These are phyloP conservation scores for Gobiocypris rarus DNA, from an alignment of 2,113 vertebrate species.

Conservation along the genomic window DNA sequence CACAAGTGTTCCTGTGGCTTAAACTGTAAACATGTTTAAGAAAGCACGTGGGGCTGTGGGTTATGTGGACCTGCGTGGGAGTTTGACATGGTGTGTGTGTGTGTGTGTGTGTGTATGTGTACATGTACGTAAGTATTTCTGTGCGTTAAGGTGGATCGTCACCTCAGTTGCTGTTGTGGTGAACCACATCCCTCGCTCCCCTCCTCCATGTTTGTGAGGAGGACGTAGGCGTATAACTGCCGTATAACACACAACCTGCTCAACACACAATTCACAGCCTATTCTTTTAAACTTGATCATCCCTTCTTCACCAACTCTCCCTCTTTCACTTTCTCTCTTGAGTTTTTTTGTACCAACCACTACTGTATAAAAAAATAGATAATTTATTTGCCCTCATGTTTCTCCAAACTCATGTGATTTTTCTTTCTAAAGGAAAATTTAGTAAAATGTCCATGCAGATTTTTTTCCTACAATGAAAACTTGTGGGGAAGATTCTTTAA, in stretches of 20 bases:
- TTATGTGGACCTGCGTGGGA: constrained; percentile 39
- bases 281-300: constrained; percentile 26
- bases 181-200: constrained; percentile 43
- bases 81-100: constrained; percentile 20
- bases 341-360: not conserved
- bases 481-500: not conserved
- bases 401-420: not conserved
- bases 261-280: constrained; percentile 21
- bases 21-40: constrained; percentile 38
- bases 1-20: constrained; percentile 35
- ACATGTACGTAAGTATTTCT: constrained; percentile 2
- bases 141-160: constrained; percentile 34
- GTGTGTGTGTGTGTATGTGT: constrained; percentile 7
- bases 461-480: not conserved
- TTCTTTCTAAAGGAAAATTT: not conserved
- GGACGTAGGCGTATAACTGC: constrained; percentile 45
- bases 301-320: constrained; percentile 11
- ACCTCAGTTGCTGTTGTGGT: constrained; percentile 39
- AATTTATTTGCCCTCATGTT: not conserved
- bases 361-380: not conserved
- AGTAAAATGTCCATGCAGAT: not conserved
- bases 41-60: constrained; percentile 41
- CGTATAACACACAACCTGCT: constrained; percentile 27
- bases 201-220: constrained; percentile 34
- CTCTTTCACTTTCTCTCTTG: not conserved